Evolutionary conservation across 2,113 vertebrate genomes (phyloP), one percentile per base, ranked within the genome.

Genomic region (Paralichthys olivaceus): DNA sequence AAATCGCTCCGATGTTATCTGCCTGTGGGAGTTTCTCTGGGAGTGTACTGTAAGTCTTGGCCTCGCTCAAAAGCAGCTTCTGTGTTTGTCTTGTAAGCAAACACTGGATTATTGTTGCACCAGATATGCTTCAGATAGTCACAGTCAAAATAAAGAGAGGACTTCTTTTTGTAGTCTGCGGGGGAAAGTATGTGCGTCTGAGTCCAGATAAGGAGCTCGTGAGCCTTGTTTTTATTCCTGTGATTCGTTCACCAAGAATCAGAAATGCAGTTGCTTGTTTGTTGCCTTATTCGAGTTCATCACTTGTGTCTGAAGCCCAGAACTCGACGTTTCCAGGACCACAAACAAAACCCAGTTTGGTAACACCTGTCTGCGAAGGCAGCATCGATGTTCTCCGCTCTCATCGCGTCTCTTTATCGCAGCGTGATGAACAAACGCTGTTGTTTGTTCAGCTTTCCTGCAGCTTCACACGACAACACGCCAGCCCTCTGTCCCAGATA

Each of bases 381-480:
- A 28, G 70, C 69, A 7, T 72, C 7, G 7, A 65, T 70, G 69
- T 49, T 62, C 59, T 23, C 13, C 0, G 43, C 73, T 70, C 40
- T 81, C 83, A 22, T 62, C 73, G 0, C 12, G 7, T 53, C 45
- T 71, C 43, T 86, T 65, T 58, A 34, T 47, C 53, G 13, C 25
- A 14, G 5, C 7, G 58, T 59, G 75, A 74, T 7, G 53, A 79
- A 43, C 73, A 84, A 84, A 90, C 87, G 25, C 72, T 40, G 1
- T 9, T 87, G 84, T 92, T 93, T 92, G 85, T 86, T 91, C 90
- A 93, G 90, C 90, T 90, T 90, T 78, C 23, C 82, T 15, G 72
- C 76, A 67, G 82, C 89, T 75, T 66, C 66, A 72, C 66, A 4
- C 63, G 12, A 56, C 56, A 17, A 55, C 74, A 49, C 55, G 56